These are phyloP conservation scores for Eupithecia dodoneata DNA, from an alignment of 2,888 invertebrate genomes.

Conservation along the genomic window DNA sequence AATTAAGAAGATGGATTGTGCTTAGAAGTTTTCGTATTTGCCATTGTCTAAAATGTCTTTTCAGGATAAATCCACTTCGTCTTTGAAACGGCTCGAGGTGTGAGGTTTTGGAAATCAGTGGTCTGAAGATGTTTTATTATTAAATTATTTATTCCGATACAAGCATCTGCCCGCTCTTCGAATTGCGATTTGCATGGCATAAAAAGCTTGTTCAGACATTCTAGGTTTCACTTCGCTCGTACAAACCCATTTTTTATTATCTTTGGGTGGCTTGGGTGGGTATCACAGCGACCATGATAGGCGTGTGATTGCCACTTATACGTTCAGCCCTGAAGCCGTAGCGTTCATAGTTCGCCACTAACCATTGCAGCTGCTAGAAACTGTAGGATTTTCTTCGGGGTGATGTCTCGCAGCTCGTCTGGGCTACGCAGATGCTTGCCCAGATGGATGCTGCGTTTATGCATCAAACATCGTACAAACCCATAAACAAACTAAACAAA, in stretches of 20 bases:
- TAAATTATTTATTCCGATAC: background rate
- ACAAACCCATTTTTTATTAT: background rate
- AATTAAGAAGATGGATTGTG: conserved; percentile 11
- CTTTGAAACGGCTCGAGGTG: background rate
- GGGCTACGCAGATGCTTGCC: too few relatives aligned
- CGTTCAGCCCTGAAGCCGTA: too few relatives aligned
- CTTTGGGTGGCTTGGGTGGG: too few relatives aligned
- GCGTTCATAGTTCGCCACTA: too few relatives aligned
- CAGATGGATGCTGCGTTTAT: too few relatives aligned
- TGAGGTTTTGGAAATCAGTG: background rate
- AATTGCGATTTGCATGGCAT: background rate
- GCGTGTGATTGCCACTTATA: too few relatives aligned
- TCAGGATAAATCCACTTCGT: conserved; percentile 3
- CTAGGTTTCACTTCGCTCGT: background rate
- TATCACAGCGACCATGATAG: too few relatives aligned
- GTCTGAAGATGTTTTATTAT: background rate
- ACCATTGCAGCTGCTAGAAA: too few relatives aligned
- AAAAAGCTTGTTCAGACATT: background rate
- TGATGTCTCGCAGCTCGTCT: too few relatives aligned
- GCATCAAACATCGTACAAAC: too few relatives aligned
- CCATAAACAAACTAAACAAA: too few relatives aligned
- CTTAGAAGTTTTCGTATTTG: conserved; percentile 7
- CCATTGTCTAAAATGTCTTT: conserved; percentile 5
- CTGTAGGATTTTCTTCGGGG: too few relatives aligned
- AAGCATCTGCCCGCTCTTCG: background rate